phyloP scores from a whole-genome alignment of 2,797 vertebrate species.

The Rallus crepitans region DNA sequence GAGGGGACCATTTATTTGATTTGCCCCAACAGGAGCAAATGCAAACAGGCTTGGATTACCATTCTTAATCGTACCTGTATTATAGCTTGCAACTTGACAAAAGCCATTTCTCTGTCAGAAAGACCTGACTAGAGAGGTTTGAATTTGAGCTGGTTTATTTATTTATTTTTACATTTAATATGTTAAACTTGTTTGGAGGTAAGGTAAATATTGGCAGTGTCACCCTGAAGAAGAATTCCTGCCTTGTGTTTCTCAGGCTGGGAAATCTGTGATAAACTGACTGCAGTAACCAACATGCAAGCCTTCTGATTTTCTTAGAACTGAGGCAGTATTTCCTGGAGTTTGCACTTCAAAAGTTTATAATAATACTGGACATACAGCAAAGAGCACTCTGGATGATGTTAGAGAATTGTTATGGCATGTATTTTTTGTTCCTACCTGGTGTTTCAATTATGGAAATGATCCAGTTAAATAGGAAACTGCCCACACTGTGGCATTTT shows the following conservation, averaged over 20 bases:
- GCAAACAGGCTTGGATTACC: not conserved
- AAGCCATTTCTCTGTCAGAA: not conserved
- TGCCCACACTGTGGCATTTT: not conserved
- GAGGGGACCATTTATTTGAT: not conserved
- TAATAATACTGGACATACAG: not conserved
- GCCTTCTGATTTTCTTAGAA: not conserved
- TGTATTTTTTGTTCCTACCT: not conserved
- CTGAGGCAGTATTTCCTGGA: not conserved
- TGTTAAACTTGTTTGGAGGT: accelerated
- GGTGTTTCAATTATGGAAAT: not conserved
- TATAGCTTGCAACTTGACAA: not conserved
- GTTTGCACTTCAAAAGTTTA: not conserved
- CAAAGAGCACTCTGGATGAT: not conserved
- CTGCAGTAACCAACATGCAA: not conserved
- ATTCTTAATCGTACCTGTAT: not conserved
- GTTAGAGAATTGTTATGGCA: not conserved
- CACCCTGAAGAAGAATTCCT: not conserved
- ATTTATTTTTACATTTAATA: not conserved
- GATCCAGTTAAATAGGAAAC: not conserved
- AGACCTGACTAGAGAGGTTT: not conserved
- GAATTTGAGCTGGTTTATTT: not conserved
- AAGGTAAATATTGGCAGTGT: not conserved
- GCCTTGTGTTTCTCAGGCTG: not conserved
- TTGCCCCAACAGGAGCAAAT: not conserved
- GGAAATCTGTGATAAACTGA: not conserved